Base-by-base conservation (phyloP, 2,797 vertebrate genomes). In the Dallia pectoralis region DNA sequence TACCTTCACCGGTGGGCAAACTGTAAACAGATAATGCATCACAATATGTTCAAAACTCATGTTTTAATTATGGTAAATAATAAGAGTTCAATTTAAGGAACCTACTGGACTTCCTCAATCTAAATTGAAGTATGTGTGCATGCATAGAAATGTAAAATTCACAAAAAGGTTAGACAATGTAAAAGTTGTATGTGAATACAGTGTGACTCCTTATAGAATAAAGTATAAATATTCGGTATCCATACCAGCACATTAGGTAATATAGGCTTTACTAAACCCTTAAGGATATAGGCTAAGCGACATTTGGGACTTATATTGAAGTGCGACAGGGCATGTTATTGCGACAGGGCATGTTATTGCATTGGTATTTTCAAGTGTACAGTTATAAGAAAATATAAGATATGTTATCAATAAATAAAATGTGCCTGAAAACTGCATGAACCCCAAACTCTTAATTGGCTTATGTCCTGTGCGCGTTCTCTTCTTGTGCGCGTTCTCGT, bases 401-500 rank as follows among this genome's bases (percentile, higher is more conserved):
- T 51, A 29, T 30, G 29, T 69, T 29, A 6, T 16, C 29, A 32
- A 53, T 25, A 9, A 25, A 12, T n/a, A n/a, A 30, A n/a, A 19
- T 9, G 27, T 3, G 19, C 51, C 3, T 29, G 25, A 49, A 49
- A n/a, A 30, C 16, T 12, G 18, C 8, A 27, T 27, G 8, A 49
- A 51, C 16, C 44, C 51, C 18, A 30, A 19, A 29, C 48, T 2
- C 16, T 16, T 4, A 27, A 44, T 44, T 11, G 40, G 12, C 40
- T 25, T 67, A 67, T 36, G n/a, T 40, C 49, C 47, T 11, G 19
- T 16, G 15, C n/a, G 51, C 1, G 53, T 59, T 59, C 67, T 69
- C 15, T 16, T 64, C 27, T 2, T 15, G 27, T 32, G 67, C 67
- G 67, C 47, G 32, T 69, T 69, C 67, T 29, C 47, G 67, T 69